Conservation (phyloP, 2,797 vertebrate species). For the Adrianichthys oophorus region DNA sequence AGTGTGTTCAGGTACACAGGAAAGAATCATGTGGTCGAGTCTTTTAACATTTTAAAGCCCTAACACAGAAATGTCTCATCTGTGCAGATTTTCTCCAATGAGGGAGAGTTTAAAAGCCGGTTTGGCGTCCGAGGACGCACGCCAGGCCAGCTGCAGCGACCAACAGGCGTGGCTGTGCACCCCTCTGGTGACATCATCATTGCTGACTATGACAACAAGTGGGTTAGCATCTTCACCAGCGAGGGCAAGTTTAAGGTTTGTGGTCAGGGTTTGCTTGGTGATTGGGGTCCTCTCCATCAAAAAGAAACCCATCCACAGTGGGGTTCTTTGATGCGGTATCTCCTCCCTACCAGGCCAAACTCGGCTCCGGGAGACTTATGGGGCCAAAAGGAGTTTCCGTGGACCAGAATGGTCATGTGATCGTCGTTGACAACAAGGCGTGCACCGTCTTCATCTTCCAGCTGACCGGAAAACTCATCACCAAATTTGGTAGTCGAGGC, state of each 20-base stretch:
- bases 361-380: conserved; percentile 96
- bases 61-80: neutral
- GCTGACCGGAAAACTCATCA: conserved; percentile 92
- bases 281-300: neutral
- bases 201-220: conserved; percentile 98
- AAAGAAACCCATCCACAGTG: neutral
- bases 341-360: conserved; percentile 83
- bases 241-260: conserved; percentile 97
- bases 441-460: conserved; percentile 99
- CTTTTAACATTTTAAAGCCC: neutral
- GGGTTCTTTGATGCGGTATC: conserved; percentile 4
- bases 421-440: conserved; percentile 98
- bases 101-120: conserved; percentile 94
- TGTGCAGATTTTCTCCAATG: conserved; percentile 91
- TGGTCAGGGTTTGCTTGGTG: too few species aligned
- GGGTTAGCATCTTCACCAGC: conserved; percentile 98
- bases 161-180: conserved; percentile 95
- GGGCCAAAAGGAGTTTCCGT: conserved; percentile 97
- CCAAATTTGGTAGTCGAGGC: conserved; percentile 94
- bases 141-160: conserved; percentile 93
- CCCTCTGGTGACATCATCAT: conserved; percentile 97
- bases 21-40: fast-evolving
- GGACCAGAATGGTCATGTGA: conserved; percentile 95
- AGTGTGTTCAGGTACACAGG: conserved; percentile 91
- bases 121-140: conserved; percentile 94